Percentiles rank a stretch among this genome's conserved stretches.
Evolutionary conservation across 2,113 vertebrate genomes (phyloP).

Genomic region (Dasypus novemcinctus): DNA sequence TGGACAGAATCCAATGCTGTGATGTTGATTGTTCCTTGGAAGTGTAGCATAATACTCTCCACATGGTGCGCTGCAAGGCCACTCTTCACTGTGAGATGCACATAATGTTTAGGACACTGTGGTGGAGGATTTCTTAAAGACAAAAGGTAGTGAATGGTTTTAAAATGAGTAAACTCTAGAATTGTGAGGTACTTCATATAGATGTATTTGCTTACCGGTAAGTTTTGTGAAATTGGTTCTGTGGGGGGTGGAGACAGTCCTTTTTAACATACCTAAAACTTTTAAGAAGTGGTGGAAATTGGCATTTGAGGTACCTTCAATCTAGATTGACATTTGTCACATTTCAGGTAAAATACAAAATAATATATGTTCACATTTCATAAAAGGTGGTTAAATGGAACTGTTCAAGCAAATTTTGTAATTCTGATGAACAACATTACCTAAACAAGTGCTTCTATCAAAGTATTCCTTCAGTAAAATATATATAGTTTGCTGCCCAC

Average conservation of each 20-base stretch:
- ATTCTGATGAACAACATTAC: conserved; percentile 83
- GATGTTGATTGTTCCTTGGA: conserved; percentile 70
- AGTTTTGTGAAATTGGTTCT: conserved; percentile 85
- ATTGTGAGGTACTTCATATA: conserved; percentile 79
- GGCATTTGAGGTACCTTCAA: conserved; percentile 68
- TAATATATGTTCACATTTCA: conserved; percentile 87
- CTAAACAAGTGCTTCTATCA: conserved; percentile 85
- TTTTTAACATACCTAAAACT: conserved; percentile 77
- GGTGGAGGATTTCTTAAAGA: conserved; percentile 78
- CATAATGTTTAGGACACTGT: conserved; percentile 80
- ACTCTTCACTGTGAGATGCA: conserved; percentile 80
- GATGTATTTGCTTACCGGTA: conserved; percentile 84
- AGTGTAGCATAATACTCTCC: conserved; percentile 82
- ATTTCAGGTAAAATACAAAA: conserved; percentile 72
- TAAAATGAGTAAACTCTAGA: conserved; percentile 66
- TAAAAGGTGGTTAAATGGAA: conserved; percentile 84
- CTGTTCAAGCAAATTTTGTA: conserved; percentile 88
- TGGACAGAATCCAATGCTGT: conserved; percentile 90
- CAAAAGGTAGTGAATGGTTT: conserved; percentile 76
- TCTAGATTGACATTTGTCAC: conserved; percentile 18
- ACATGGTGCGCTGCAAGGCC: conserved; percentile 80
- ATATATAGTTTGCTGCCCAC: conserved; percentile 74
- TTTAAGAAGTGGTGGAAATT: conserved; percentile 67
- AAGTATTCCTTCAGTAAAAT: conserved; percentile 79
- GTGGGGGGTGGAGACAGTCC: conserved; percentile 80